Base-by-base conservation (phyloP, 2,113 vertebrate genomes). In the Heloderma charlesbogerti region DNA sequence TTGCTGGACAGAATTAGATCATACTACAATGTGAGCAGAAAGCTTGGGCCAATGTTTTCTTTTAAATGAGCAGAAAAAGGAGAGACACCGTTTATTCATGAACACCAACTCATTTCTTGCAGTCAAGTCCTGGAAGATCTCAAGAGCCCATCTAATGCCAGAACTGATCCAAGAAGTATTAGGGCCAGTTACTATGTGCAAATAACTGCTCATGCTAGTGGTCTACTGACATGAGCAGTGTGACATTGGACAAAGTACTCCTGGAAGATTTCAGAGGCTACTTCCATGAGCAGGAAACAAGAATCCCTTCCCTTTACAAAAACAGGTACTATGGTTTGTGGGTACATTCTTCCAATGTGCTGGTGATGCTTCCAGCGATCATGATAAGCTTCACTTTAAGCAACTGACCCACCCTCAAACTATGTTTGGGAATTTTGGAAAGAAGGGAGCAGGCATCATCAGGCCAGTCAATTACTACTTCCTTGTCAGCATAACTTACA, bases 1-100 rank as follows among this genome's bases (percentile, higher is more conserved):
- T 40, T 86, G 22, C 63, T 90, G 60, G 48, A 79, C 67, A 86
- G 84, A 80, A 71, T 72, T 90, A 86, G 75, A 60, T 57, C 60
- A 13, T 71, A 40, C 63, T 80, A 57, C 34, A 51, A 40, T 51
- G 57, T 60, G 54, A 31, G 60, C n/a, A 43, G n/a, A 80, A 79
- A 71, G 60, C 83, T 37, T 86, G 60, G 27, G 16, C 29, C 60
- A 78, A 40, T 15, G 45, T 67, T 86, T 4, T 8, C 29, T 43
- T 88, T 78, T 80, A 37, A 69, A 88, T n/a, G 13, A 45, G 12
- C 9, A 63, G 60, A 86, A 51, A 69, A 67, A 6, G 3, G 77
- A 79, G 45, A 69, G 16, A 27, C 22, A 25, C 31, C 20, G 69
- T 80, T 88, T 67, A n/a, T 80, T 48, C 51, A 37, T 37, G 15